These are phyloP conservation scores for Penaeus chinensis DNA, from an alignment of 1,140 invertebrate genomes.

Conservation along the genomic window DNA sequence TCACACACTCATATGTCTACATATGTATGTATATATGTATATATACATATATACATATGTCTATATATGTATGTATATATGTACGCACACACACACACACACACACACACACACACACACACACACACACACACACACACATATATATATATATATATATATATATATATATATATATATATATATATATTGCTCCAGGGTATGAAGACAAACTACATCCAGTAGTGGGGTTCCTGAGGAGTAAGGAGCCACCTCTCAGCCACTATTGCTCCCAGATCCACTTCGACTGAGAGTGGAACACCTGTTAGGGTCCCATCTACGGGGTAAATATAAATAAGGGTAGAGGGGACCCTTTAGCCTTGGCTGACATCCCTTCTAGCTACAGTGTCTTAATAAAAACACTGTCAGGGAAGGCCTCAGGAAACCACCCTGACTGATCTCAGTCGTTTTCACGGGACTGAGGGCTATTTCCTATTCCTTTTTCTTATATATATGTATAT, in stretches of 20 bases:
- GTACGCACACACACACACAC: background rate
- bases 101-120: conserved; percentile 18
- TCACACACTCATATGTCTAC: background rate
- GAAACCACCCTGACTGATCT: background rate
- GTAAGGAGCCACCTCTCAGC: no score
- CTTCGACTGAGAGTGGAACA: no score
- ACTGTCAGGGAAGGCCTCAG: no score
- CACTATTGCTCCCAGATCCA: no score
- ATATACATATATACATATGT: background rate
- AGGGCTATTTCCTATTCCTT: background rate
- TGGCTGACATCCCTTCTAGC: no score
- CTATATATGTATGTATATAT: background rate
- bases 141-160: conserved; percentile 17
- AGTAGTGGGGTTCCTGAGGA: background rate
- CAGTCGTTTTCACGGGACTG: background rate
- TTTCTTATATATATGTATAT: background rate
- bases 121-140: conserved; percentile 10
- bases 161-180: background rate
- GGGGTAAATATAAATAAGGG: no score
- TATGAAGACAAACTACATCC: background rate
- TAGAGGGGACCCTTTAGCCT: no score
- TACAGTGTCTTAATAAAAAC: no score
- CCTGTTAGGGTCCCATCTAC: no score
- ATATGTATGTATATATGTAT: conserved; percentile 3
- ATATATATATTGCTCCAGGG: background rate